These are phyloP conservation scores for Fabriciana adippe DNA, from an alignment of 2,888 invertebrate species.

Conservation along the genomic window DNA sequence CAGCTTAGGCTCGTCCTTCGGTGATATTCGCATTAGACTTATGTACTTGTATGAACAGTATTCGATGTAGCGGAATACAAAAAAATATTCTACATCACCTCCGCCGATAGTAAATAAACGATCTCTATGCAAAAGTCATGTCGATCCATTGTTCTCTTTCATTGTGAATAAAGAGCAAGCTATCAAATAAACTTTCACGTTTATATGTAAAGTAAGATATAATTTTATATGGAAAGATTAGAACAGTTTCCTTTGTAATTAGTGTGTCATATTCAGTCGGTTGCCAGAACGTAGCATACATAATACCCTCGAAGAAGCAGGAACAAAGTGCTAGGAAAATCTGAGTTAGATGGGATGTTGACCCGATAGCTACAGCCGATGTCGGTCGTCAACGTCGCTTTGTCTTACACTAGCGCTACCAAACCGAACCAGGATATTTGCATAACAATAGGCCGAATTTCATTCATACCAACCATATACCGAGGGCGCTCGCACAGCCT, in stretches of 20 bases:
- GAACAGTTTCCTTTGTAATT: neutral
- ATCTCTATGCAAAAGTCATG: no score
- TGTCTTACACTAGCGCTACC: constrained; percentile 75
- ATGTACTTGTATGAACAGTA: no score
- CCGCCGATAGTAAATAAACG: no score
- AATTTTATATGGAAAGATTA: neutral
- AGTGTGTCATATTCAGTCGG: neutral
- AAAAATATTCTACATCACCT: no score
- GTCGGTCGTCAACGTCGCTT: constrained; percentile 76
- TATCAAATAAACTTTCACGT: no score
- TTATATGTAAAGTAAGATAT: no score
- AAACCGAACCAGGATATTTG: constrained; percentile 76
- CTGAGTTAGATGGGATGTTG: constrained; percentile 59
- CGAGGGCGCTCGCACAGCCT: constrained; percentile 29
- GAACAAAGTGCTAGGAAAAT: constrained; percentile 50
- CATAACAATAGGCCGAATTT: constrained; percentile 77
- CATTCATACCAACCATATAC: constrained; percentile 54
- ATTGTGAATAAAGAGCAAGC: no score
- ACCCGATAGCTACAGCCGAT: constrained; percentile 70
- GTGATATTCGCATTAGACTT: no score
- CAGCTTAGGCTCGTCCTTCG: no score
- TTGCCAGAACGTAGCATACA: neutral
- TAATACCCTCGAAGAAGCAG: constrained; percentile 46
- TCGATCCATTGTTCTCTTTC: no score
- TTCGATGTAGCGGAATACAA: no score